A percentile compares a stretch with the other conserved stretches of the same genome.
phyloP scores from a whole-genome alignment of 2,113 vertebrate genomes.

The zebrafish (Danio rerio) region DNA sequence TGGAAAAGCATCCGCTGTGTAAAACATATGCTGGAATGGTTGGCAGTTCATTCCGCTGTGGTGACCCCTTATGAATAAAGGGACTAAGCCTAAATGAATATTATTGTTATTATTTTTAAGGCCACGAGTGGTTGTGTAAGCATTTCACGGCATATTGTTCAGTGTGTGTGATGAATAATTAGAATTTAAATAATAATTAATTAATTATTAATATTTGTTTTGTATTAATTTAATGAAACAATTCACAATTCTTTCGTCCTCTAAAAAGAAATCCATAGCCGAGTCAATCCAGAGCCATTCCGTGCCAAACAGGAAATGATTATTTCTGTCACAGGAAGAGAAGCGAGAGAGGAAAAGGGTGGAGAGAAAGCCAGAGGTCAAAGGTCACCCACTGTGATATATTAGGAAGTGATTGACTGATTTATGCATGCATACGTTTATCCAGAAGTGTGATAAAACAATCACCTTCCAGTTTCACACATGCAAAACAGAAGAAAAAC shows the following conservation, averaged over 20 bases:
- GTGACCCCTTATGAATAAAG: too few species aligned
- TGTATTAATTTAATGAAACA: not conserved
- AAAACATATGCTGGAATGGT: too few species aligned
- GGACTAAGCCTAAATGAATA: too few species aligned
- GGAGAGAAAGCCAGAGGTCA: conserved; percentile 41
- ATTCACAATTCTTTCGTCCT: not conserved
- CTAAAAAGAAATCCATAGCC: not conserved
- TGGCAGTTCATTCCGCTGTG: too few species aligned
- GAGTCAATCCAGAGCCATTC: not conserved
- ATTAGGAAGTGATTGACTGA: not conserved
- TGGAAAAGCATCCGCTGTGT: too few species aligned
- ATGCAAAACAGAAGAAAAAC: conserved; percentile 7
- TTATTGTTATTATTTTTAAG: too few species aligned
- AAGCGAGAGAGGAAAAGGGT: conserved; percentile 21
- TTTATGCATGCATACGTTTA: conserved; percentile 32
- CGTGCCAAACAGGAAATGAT: conserved; percentile 42
- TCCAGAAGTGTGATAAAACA: conserved; percentile 10
- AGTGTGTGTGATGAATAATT: too few species aligned
- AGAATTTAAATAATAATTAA: too few species aligned
- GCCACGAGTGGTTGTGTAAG: too few species aligned
- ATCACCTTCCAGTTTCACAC: conserved; percentile 3
- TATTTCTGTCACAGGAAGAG: conserved; percentile 47
- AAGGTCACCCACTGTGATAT: conserved; percentile 13
- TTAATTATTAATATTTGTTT: too few species aligned
- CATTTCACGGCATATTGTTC: too few species aligned